Percentiles rank a stretch among this genome's conserved stretches.
phyloP scores from a whole-genome alignment of 1,140 invertebrate genomes.

The Drosophila pectinifera region DNA sequence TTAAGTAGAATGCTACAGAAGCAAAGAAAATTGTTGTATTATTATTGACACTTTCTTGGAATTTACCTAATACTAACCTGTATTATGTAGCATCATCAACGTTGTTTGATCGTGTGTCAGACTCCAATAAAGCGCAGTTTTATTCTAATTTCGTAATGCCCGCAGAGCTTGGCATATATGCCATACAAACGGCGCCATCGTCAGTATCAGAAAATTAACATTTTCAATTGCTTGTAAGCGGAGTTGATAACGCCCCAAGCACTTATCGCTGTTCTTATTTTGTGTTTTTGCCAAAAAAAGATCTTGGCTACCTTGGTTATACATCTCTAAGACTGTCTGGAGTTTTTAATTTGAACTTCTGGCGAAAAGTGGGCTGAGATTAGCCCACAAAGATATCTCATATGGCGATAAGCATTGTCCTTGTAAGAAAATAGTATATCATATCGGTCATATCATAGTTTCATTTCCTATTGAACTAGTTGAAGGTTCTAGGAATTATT shows the following conservation, averaged over 20 bases:
- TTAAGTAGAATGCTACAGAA: slow-evolving; percentile 5
- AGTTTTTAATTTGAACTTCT: slow-evolving; percentile 46
- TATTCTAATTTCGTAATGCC: slow-evolving; percentile 74
- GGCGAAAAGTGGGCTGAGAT: slow-evolving; percentile 26
- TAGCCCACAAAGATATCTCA: slow-evolving; percentile 41
- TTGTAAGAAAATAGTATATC: slow-evolving; percentile 27
- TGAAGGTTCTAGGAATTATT: slow-evolving; percentile 24
- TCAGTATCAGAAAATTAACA: slow-evolving; percentile 77
- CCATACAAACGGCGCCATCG: slow-evolving; percentile 24
- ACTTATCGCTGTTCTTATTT: slow-evolving; percentile 34
- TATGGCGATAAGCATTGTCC: slow-evolving; percentile 33
- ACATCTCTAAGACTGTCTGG: slow-evolving; percentile 29
- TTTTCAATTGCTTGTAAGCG: slow-evolving; percentile 67
- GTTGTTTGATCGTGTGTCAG: slow-evolving; percentile 43
- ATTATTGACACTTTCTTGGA: not conserved
- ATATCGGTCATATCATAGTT: slow-evolving; percentile 53
- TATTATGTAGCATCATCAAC: slow-evolving; percentile 27
- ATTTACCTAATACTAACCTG: slow-evolving; percentile 11
- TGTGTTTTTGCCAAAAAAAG: slow-evolving; percentile 36
- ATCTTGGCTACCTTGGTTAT: slow-evolving; percentile 34
- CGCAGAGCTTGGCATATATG: slow-evolving; percentile 65
- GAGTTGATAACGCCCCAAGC: slow-evolving; percentile 58
- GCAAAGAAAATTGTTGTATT: not conserved
- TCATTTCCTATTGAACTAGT: slow-evolving; percentile 1
- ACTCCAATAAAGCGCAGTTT: slow-evolving; percentile 56